phyloP scores from a whole-genome alignment of 2,113 vertebrate species.

The Tapirus terrestris region DNA sequence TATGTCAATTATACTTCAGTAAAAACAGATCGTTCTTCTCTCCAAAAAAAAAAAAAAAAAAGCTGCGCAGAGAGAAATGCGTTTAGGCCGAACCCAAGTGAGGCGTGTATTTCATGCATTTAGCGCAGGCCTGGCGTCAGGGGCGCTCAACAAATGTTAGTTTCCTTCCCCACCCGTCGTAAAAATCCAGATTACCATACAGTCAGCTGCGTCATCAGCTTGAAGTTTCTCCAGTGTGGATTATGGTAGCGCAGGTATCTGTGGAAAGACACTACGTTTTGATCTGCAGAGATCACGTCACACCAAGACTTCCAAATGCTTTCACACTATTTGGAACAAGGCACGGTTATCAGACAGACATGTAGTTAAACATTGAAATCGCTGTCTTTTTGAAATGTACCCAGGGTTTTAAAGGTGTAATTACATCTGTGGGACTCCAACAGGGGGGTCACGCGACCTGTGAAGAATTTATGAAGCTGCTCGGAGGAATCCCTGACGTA shows the following conservation, averaged over 20 bases:
- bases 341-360: too few species aligned
- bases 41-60: not conserved
- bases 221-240: not conserved
- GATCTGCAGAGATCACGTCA: not conserved
- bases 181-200: not conserved
- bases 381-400: not conserved
- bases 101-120: too few species aligned
- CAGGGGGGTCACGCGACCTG: not conserved
- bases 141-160: accelerated
- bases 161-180: not conserved
- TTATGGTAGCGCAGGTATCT: not conserved
- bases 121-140: not conserved
- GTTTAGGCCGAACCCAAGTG: not conserved
- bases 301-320: not conserved
- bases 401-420: not conserved
- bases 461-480: not conserved
- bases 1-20: not conserved
- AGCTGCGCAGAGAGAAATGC: not conserved
- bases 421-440: not conserved
- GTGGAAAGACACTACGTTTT: not conserved
- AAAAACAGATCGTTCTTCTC: not conserved
- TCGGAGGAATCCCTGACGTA: accelerated
- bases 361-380: not conserved
- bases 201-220: not conserved
- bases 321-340: not conserved